These are phyloP conservation scores for Caenorhabditis brenneri DNA, from an alignment of 1,140 invertebrate species.

Conservation along the genomic window DNA sequence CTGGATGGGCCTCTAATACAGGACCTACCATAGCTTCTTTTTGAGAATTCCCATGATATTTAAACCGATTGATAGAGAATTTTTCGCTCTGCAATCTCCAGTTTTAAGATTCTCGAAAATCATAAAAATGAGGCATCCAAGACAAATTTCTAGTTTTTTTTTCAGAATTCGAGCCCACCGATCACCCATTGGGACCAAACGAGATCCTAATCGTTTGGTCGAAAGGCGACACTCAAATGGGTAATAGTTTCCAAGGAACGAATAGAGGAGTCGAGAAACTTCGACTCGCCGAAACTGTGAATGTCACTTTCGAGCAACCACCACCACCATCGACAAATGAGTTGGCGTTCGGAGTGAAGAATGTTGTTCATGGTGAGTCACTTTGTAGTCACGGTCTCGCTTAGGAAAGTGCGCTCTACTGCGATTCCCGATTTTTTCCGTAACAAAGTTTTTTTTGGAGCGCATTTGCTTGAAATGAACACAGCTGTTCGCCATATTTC, in stretches of 20 bases:
- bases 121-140: not conserved
- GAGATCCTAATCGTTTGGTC: conserved; percentile 94
- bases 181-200: conserved; percentile 82
- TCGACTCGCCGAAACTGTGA: not conserved
- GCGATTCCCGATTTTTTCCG: too few relatives aligned
- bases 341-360: conserved; percentile 2
- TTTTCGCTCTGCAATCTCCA: too few relatives aligned
- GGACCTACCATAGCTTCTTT: too few relatives aligned
- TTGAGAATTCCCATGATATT: too few relatives aligned
- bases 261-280: conserved; percentile 31
- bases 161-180: conserved; percentile 79
- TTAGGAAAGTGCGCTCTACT: too few relatives aligned
- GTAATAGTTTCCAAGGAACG: not conserved
- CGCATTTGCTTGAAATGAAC: too few relatives aligned
- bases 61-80: too few relatives aligned
- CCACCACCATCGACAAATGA: not conserved
- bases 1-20: too few relatives aligned
- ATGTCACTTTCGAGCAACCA: conserved; percentile 17
- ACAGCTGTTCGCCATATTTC: too few relatives aligned
- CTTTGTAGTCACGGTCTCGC: not conserved
- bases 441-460: too few relatives aligned
- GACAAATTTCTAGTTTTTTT: not conserved
- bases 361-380: not conserved
- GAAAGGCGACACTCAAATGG: conserved; percentile 74
- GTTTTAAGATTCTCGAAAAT: too few relatives aligned